phyloP scores from a whole-genome alignment of 2,888 invertebrate species.

The Tanytarsus gracilentus region DNA sequence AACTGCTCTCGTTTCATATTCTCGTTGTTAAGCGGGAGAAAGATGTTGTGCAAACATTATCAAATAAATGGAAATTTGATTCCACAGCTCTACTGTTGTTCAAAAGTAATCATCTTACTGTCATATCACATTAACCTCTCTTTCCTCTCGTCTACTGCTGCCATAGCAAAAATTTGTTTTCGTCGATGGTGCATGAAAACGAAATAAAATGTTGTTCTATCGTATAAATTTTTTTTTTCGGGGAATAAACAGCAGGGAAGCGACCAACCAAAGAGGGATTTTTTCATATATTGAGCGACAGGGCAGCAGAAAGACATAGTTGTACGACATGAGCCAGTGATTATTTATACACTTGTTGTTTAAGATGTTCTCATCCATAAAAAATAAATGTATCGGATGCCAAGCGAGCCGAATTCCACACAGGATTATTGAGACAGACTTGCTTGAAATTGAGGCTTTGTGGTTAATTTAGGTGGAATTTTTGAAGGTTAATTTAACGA shows the following conservation, averaged over 20 bases:
- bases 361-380: too few relatives aligned
- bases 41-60: slow-evolving; percentile 17
- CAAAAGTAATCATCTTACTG: slow-evolving; percentile 25
- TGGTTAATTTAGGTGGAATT: too few relatives aligned
- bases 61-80: slow-evolving; percentile 22
- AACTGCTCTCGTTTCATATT: background rate
- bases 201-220: background rate
- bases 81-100: background rate
- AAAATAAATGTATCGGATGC: too few relatives aligned
- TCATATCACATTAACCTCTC: slow-evolving; percentile 17
- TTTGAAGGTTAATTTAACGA: too few relatives aligned
- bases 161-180: background rate
- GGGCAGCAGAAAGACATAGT: too few relatives aligned
- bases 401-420: too few relatives aligned
- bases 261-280: background rate
- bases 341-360: too few relatives aligned
- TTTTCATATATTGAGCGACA: background rate
- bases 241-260: background rate
- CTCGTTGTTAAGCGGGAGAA: background rate
- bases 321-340: too few relatives aligned
- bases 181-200: slow-evolving; percentile 5
- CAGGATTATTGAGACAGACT: too few relatives aligned
- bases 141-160: background rate
- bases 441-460: too few relatives aligned
- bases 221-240: background rate